Conservation (phyloP, 2,797 vertebrate genomes). For the Pangasius mekongensis region DNA sequence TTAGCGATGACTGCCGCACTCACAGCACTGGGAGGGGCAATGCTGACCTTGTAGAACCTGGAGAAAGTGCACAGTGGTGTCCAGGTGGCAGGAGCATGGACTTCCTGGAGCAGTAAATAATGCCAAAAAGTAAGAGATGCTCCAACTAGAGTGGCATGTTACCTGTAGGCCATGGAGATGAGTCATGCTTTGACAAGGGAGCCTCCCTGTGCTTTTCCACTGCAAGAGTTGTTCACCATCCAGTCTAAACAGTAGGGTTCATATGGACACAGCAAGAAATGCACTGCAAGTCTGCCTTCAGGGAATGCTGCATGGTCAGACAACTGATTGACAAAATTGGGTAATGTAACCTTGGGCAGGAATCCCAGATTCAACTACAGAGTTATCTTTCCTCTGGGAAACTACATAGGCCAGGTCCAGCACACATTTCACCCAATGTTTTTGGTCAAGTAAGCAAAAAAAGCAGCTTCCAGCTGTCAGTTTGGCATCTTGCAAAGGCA, state of each 20-base stretch:
- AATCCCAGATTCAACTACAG: background rate
- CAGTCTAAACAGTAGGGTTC: background rate
- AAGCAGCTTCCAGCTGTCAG: no score
- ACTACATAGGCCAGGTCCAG: background rate
- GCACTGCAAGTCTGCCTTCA: background rate
- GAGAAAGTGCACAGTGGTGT: background rate
- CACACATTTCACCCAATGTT: background rate
- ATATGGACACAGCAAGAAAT: background rate
- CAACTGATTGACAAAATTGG: background rate
- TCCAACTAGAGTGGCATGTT: background rate
- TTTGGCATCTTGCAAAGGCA: background rate
- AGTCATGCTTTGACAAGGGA: background rate
- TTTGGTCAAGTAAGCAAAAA: constrained; percentile 7
- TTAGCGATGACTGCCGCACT: background rate
- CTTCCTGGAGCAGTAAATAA: background rate
- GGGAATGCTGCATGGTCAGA: background rate
- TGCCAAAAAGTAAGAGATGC: no score
- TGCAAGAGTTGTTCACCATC: background rate
- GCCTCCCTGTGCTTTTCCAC: background rate
- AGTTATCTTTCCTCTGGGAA: background rate
- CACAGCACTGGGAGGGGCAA: background rate
- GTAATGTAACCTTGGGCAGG: background rate
- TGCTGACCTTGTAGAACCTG: background rate
- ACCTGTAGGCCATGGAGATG: background rate
- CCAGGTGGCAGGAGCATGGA: background rate